These are phyloP conservation scores for Emberiza fucata DNA, from an alignment of 2,113 vertebrate species.

Conservation along the genomic window DNA sequence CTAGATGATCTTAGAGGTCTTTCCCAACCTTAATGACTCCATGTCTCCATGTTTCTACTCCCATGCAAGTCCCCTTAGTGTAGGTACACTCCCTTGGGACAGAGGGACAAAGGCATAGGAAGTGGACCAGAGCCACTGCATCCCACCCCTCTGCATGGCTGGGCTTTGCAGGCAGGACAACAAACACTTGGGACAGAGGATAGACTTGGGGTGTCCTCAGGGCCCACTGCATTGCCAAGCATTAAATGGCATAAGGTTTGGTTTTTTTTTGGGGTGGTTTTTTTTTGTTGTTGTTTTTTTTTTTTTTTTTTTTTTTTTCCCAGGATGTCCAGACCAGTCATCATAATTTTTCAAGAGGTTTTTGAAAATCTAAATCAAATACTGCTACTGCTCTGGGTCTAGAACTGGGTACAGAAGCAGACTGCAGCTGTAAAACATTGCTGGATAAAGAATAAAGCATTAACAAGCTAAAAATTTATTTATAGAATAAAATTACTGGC, in stretches of 20 bases:
- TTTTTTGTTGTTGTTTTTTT: neutral
- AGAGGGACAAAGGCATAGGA: accelerated
- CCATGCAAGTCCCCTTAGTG: too few relatives aligned
- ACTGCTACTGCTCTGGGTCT: neutral
- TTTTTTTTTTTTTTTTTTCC: neutral
- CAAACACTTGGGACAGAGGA: neutral
- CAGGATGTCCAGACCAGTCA: neutral
- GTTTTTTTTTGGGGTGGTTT: too few relatives aligned
- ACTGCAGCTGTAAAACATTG: neutral
- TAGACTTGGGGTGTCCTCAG: neutral
- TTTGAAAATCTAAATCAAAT: neutral
- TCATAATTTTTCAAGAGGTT: neutral
- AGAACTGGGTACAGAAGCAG: neutral
- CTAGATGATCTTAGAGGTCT: neutral
- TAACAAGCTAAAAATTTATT: neutral
- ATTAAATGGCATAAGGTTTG: neutral
- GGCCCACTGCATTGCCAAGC: neutral
- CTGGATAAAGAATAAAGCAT: neutral
- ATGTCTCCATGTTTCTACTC: neutral
- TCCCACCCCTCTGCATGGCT: accelerated
- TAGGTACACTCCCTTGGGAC: neutral
- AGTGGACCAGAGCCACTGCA: neutral
- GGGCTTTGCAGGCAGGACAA: accelerated
- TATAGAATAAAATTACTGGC: neutral
- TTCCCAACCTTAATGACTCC: neutral